Conservation (phyloP, 2,797 vertebrate genomes). For the Eulemur mongoz region DNA sequence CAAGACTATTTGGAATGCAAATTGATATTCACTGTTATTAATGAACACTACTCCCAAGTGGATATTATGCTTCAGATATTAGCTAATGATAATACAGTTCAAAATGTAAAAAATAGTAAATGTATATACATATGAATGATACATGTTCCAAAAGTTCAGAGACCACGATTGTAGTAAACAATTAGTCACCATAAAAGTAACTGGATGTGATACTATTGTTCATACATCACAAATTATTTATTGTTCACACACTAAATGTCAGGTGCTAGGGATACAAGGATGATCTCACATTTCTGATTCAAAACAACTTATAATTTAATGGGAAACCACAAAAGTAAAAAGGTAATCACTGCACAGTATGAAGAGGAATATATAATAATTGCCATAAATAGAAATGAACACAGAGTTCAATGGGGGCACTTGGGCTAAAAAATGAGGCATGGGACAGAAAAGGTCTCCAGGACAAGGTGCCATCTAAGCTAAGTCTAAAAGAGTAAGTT, state of each 20-base stretch:
- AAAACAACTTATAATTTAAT: conserved; percentile 15
- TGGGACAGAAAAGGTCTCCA: neutral
- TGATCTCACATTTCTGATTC: conserved; percentile 30
- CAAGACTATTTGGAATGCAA: neutral
- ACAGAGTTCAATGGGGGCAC: neutral
- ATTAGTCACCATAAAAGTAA: neutral
- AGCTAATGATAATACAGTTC: neutral
- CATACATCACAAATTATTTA: neutral
- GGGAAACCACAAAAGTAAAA: neutral
- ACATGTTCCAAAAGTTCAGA: neutral
- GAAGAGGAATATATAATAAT: neutral
- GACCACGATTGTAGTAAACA: neutral
- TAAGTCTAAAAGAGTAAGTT: neutral
- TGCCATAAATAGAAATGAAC: conserved; percentile 41
- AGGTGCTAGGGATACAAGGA: neutral
- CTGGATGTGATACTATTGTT: neutral
- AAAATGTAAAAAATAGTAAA: neutral
- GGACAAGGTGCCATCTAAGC: neutral
- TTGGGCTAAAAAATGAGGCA: neutral
- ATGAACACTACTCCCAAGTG: neutral
- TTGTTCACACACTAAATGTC: neutral
- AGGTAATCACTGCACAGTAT: neutral
- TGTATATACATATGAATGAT: neutral
- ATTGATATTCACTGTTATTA: neutral
- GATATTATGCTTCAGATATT: neutral